Evolutionary conservation across 2,113 vertebrate species (phyloP), one percentile per base, ranked within the genome.

Genomic region (Prietella phreatophila): DNA sequence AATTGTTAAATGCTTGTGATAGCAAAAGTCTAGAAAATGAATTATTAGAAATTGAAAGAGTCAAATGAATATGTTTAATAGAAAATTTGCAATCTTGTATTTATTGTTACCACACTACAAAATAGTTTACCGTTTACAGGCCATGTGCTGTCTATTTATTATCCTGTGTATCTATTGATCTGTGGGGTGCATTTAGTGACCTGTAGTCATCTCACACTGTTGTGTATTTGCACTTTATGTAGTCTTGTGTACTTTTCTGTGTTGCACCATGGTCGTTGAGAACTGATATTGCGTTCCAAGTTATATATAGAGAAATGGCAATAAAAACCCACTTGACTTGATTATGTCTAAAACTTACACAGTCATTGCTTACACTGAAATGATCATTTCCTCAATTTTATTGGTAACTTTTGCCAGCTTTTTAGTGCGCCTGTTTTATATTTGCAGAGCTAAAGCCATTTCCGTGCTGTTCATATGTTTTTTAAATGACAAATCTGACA

Each of bases 1-100:
- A 93, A 91, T 88, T 89, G 83, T 90, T 91, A 91, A 92, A 93
- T 88, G 89, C 90, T 90, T 93, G 89, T 92, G 92, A 90, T 89
- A 90, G 81, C 78, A 91, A 90, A 73, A 91, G 88, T 93, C 89
- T 91, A 90, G 76, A 85, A 88, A 90, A 79, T 63, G 53, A n/a
- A 55, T 50, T 79, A 65, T 86, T 83, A 17, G 19, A 85, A 81
- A 82, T 90, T 88, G 88, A 87, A 61, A 89, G 78, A 83, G 58
- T 88, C 73, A 80, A 85, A 81, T 61, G 39, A 63, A 88, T 71
- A 78, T 8, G 7, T 75, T 76, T 87, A 33, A 86, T 82, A 61
- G 78, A 63, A 88, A 69, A 61, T 19, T 8, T 36, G 42, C 63
- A 42, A 56, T 69, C 56, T 78, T 9, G 10, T 50, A 50, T 10